Conservation (phyloP, 2,888 invertebrate species). For the Geotrupes spiniger region DNA sequence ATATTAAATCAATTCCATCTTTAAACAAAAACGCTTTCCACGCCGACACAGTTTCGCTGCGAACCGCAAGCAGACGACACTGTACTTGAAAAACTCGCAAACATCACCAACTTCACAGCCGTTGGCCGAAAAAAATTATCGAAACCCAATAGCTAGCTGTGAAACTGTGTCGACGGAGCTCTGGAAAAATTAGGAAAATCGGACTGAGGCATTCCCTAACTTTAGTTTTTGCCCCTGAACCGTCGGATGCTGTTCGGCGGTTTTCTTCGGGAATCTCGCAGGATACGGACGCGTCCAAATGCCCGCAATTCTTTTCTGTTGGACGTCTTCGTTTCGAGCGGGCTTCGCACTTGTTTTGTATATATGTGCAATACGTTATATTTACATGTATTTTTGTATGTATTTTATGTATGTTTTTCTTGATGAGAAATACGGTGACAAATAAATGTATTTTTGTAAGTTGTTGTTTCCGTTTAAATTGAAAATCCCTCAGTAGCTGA, state of each 20-base stretch:
- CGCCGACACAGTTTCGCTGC: neutral
- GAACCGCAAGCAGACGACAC: neutral
- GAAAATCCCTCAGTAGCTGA: no score
- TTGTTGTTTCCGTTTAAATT: no score
- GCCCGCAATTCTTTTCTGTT: neutral
- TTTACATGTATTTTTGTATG: slow-evolving; percentile 9
- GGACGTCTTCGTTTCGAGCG: slow-evolving; percentile 1
- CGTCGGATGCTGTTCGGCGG: neutral
- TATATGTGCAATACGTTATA: slow-evolving; percentile 17
- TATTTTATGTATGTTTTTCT: slow-evolving; percentile 24
- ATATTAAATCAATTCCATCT: slow-evolving; percentile 39
- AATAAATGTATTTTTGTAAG: slow-evolving; percentile 38
- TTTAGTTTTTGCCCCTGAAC: no score
- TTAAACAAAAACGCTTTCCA: neutral
- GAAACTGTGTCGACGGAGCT: neutral
- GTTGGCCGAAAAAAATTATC: no score
- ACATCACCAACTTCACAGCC: no score
- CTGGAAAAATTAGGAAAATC: no score
- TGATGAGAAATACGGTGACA: slow-evolving; percentile 40
- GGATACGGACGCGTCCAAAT: neutral
- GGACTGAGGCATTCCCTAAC: no score
- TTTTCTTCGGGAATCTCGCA: neutral
- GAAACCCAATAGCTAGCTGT: no score
- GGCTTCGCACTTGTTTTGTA: slow-evolving; percentile 6
- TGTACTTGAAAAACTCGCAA: no score